These are phyloP conservation scores for Pollachius pollachius DNA, from an alignment of 2,113 vertebrate genomes.

Conservation along the genomic window DNA sequence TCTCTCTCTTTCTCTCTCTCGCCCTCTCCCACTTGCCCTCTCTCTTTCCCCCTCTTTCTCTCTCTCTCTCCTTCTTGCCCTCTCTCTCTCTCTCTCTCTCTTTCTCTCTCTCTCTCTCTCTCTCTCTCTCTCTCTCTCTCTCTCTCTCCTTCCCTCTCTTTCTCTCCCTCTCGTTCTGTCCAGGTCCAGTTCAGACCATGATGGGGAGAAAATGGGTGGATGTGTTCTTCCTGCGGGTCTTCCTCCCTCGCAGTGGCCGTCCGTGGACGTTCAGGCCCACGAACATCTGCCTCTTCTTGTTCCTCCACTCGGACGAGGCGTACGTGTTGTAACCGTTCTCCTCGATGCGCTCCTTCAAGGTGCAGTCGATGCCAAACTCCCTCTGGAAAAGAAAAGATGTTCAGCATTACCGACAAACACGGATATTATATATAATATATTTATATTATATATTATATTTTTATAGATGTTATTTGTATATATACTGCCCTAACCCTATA, in stretches of 20 bases:
- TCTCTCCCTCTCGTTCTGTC: conserved; percentile 6
- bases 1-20: conserved; percentile 10
- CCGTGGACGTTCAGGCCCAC: conserved; percentile 92
- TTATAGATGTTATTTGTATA: no score
- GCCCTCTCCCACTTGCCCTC: conserved; percentile 18
- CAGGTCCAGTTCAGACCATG: conserved; percentile 74
- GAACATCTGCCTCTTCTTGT: conserved; percentile 94
- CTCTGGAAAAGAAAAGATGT: conserved; percentile 74
- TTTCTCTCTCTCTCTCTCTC: conserved; percentile 6
- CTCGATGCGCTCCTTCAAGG: conserved; percentile 94
- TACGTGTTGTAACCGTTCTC: conserved; percentile 99
- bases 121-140: no score
- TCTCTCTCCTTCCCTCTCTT: no score
- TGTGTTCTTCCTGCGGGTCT: conserved; percentile 91
- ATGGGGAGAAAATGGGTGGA: conserved; percentile 91
- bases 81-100: conserved; percentile 6
- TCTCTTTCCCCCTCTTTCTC: conserved; percentile 2
- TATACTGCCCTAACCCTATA: no score
- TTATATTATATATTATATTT: no score
- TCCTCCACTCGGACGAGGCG: conserved; percentile 90
- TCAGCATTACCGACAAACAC: conserved; percentile 16
- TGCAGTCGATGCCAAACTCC: conserved; percentile 90
- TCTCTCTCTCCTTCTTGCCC: no score
- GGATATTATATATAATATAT: no score
- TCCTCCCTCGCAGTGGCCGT: conserved; percentile 86